Base-by-base conservation (phyloP, 2,797 vertebrate genomes). In the Oreochromis grahami region DNA sequence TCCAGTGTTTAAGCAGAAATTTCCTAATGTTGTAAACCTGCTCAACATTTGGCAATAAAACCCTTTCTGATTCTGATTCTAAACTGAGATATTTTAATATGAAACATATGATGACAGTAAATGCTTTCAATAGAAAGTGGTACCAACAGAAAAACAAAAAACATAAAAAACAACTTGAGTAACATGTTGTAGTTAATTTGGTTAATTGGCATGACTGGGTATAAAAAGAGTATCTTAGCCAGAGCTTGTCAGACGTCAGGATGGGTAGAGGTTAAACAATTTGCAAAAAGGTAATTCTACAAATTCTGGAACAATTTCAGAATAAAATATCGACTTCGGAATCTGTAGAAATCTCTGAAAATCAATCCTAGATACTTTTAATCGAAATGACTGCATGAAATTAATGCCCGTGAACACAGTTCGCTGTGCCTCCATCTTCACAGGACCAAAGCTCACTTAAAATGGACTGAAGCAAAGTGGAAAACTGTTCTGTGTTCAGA, bases 281-380 rank as follows among this genome's bases (percentile, higher is more conserved):
- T 17, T 60, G 17, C 56, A 60, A 36, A 60, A 60, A 60, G 56
- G 17, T 60, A n/a, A 60, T 32, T n/a, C 17, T 12, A 5, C 11
- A 38, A 36, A 63, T 63, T 36, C 17, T 63, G 58, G 58, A 63
- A 63, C 17, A 63, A 63, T 63, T 36, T 63, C 58, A n/a, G 32
- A 63, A 63, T 36, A 63, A 36, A 63, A 36, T 12, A 63, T 5
- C n/a, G 10, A 63, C 58, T 12, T 63, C 32, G 19, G 17, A 36
- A 63, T 36, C 32, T 63, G 17, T 17, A 63, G 58, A 36, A 63
- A 63, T 63, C 17, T 63, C 32, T 63, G 58, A 63, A 36, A 63
- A 63, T 63, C 58, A 36, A 60, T 60, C 19, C 1, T 34, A 0
- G 32, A 36, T n/a, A 34, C 0, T 36, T 36, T 12, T 60, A n/a